Base-by-base conservation (phyloP, 1,140 invertebrate species). In the Brachionus koreanus region DNA sequence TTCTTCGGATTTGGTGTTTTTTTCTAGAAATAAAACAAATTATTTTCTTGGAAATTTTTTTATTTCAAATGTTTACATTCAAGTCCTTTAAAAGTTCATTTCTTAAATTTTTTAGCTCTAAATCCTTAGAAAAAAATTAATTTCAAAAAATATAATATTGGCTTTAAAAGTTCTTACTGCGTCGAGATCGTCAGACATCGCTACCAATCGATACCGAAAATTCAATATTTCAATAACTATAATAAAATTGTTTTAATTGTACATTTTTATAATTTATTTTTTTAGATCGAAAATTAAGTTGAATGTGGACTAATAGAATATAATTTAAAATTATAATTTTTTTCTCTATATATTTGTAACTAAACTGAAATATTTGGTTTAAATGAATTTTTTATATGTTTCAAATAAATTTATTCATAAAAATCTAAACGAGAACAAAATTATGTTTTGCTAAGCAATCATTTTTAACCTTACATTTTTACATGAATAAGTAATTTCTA, bases 191-290 rank as follows among this genome's bases (percentile, higher is more conserved):
- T 33, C 16, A 13, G 63, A 65, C 63, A 65, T 65, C 12, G 25
- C 13, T 13, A 35, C 19, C 5, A 19, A 25, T 52, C 5, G n/a
- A 9, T 57, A 9, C 1, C 7, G 12, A 19, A 9, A 57, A 57
- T 57, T 57, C 49, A 57, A 57, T 57, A 57, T 57, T 57, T 57
- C 49, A 57, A 19, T 49, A 57, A 57, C 49, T 57, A 57, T n/a
- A 57, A 57, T 57, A 57, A 57, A 57, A 57, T 57, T 57, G 49
- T 23, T 57, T 57, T 57, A 57, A 19, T 57, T 57, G 49, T 57
- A 57, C 49, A 57, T 57, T 57, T 29, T 57, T 57, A 57, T 57
- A 57, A 57, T 57, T 57, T 57, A 57, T 57, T 57, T 57, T 57
- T 57, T 57, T 57, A 57, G 49, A 57, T 57, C 49, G 49, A 57